Percentiles rank a stretch among this genome's conserved stretches.
Evolutionary conservation across 2,888 invertebrate species (phyloP).

Genomic region (Atethmia centrago): DNA sequence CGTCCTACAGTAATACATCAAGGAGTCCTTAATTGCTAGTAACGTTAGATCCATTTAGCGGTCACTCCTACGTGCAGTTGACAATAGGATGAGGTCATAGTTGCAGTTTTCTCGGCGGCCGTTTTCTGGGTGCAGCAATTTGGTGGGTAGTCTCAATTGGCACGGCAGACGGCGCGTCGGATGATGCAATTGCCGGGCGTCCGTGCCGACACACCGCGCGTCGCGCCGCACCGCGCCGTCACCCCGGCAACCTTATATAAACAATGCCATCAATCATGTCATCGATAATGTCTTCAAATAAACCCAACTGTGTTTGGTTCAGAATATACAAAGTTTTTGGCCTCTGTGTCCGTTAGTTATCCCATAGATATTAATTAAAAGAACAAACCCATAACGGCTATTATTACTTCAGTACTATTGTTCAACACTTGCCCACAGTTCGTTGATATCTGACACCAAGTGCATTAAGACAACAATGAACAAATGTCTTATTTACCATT

Average conservation of each 20-base stretch:
- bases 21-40: conserved; percentile 64
- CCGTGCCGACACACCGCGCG: conserved; percentile 47
- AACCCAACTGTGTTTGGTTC: conserved; percentile 17
- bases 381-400: conserved; percentile 12
- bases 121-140: conserved; percentile 73
- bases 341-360: conserved; percentile 20
- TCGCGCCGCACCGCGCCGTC: conserved; percentile 49
- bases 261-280: conserved; percentile 60
- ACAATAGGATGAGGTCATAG: conserved; percentile 81
- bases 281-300: conserved; percentile 52
- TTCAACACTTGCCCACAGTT: conserved; percentile 20
- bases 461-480: conserved; percentile 58
- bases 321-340: conserved; percentile 18
- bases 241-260: conserved; percentile 62
- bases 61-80: conserved; percentile 73
- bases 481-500: conserved; percentile 63
- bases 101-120: conserved; percentile 75
- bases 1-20: conserved; percentile 62
- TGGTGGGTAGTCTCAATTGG: conserved; percentile 77
- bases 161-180: conserved; percentile 84
- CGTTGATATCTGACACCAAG: conserved; percentile 59
- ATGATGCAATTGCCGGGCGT: conserved; percentile 81
- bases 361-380: conserved; percentile 24
- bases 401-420: conserved; percentile 20
- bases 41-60: conserved; percentile 67